These are phyloP conservation scores for Connochaetes taurinus DNA, from an alignment of 2,113 vertebrate species.

Conservation along the genomic window DNA sequence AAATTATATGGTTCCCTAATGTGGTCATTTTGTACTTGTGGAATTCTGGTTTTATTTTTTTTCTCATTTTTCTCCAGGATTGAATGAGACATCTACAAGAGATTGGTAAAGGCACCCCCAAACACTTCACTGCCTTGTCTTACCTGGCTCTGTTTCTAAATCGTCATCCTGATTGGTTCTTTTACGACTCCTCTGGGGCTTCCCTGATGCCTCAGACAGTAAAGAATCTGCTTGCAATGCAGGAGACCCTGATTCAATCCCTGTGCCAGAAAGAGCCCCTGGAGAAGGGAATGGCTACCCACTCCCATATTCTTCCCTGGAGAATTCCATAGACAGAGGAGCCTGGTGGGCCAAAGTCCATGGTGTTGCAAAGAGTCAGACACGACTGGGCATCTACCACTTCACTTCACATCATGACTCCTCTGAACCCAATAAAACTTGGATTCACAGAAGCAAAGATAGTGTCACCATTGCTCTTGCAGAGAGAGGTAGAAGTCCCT, in stretches of 20 bases:
- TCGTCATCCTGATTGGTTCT: not conserved
- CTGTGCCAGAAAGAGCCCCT: not conserved
- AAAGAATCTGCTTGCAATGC: not conserved
- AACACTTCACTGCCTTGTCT: constrained; percentile 21
- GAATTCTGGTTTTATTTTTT: not conserved
- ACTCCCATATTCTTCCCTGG: not conserved
- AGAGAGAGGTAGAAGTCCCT: not conserved
- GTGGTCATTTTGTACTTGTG: not conserved
- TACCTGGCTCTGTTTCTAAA: constrained; percentile 49
- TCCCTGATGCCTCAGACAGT: not conserved
- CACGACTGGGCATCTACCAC: fast-evolving
- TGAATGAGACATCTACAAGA: constrained; percentile 4
- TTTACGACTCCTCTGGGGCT: not conserved
- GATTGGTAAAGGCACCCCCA: constrained; percentile 53
- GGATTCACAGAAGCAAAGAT: not conserved
- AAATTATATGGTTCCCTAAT: not conserved
- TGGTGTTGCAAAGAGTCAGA: not conserved
- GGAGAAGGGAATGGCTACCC: not conserved
- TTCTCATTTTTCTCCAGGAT: constrained; percentile 50
- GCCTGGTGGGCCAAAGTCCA: not conserved
- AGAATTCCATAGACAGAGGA: not conserved
- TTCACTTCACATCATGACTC: not conserved
- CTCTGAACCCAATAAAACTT: not conserved
- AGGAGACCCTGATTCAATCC: not conserved
- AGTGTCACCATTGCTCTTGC: not conserved